Evolutionary conservation across 1,140 invertebrate species (phyloP).

Genomic region (Akabosia matsudoensis): DNA sequence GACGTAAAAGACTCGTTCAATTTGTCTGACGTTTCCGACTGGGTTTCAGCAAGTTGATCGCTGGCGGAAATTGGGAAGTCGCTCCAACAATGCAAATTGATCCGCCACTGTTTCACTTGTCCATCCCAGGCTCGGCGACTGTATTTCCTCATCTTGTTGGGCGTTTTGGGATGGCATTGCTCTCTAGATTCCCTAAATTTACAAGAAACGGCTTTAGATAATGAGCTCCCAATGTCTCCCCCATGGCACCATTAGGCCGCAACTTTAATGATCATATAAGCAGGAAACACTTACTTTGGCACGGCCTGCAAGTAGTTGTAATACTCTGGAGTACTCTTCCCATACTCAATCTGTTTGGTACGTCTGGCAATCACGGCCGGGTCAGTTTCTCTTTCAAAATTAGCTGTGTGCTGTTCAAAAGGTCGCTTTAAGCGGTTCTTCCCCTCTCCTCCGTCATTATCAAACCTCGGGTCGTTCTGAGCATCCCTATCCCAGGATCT

Average conservation of each 20-base stretch:
- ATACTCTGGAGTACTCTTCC: constrained; percentile 88
- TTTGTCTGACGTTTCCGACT: not conserved
- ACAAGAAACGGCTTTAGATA: not conserved
- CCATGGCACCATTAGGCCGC: constrained; percentile 14
- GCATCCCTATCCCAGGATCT: no score
- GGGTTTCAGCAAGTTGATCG: not conserved
- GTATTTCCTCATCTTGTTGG: constrained; percentile 79
- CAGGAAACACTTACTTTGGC: constrained; percentile 63
- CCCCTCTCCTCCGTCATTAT: not conserved
- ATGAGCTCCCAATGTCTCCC: constrained; percentile 21
- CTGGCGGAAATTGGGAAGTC: not conserved
- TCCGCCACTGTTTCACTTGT: constrained; percentile 79
- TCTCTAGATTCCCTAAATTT: constrained; percentile 60
- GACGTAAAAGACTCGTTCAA: constrained; percentile 42
- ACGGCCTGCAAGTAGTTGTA: constrained; percentile 69
- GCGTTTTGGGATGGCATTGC: constrained; percentile 76
- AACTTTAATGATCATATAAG: constrained; percentile 26
- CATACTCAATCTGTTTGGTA: constrained; percentile 92
- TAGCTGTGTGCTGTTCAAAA: not conserved
- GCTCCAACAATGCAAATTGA: constrained; percentile 72
- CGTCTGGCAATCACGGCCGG: constrained; percentile 66
- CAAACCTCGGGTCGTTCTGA: no score
- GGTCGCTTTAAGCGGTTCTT: not conserved
- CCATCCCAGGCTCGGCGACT: constrained; percentile 86
- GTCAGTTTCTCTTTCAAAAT: constrained; percentile 63